Evolutionary conservation across 2,113 vertebrate genomes (phyloP).

Genomic region (Peucedramus taeniatus): DNA sequence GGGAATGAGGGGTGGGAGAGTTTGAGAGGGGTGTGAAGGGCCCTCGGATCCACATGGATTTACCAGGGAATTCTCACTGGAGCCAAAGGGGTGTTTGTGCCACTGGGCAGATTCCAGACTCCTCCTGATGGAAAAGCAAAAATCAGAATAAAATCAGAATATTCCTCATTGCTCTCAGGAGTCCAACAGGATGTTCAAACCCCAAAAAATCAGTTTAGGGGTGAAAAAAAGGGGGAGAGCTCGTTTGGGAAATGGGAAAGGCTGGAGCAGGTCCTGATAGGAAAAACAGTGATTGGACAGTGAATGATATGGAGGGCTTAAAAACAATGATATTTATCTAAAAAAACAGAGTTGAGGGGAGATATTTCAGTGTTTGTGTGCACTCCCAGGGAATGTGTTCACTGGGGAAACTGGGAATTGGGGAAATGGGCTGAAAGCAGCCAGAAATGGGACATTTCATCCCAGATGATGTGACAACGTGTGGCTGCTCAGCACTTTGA

Average conservation of each 20-base stretch:
- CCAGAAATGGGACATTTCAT: background rate
- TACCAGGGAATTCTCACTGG: background rate
- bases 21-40: background rate
- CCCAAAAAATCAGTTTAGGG: background rate
- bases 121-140: background rate
- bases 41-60: background rate
- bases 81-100: background rate
- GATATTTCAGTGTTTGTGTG: fast-evolving
- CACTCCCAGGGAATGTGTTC: background rate
- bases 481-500: background rate
- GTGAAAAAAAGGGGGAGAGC: background rate
- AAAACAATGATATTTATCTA: background rate
- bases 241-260: background rate
- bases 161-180: background rate
- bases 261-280: background rate
- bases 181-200: background rate
- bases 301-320: fast-evolving
- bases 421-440: background rate
- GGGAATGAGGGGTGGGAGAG: background rate
- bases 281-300: background rate
- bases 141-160: background rate
- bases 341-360: too few species aligned
- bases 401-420: background rate
- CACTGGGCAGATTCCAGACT: too few species aligned
- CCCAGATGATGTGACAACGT: fast-evolving